Evolutionary conservation across 2,888 invertebrate genomes (phyloP).

Genomic region (Oligia fasciuncula): DNA sequence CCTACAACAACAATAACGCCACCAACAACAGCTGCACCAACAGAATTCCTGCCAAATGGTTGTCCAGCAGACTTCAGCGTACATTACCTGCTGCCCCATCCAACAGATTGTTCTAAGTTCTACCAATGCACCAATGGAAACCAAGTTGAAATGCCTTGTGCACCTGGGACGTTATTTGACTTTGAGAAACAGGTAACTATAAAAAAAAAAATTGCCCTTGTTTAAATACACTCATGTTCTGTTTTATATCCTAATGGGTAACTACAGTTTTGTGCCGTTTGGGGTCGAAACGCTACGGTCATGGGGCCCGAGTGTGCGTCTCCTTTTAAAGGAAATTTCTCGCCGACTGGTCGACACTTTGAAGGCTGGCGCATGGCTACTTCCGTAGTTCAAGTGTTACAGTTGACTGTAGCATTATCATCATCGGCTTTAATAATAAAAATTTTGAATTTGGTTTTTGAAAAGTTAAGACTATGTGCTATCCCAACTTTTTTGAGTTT

Average conservation of each 20-base stretch:
- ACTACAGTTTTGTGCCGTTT: too few species aligned
- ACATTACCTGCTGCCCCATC: slow-evolving; percentile 74
- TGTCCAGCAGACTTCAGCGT: slow-evolving; percentile 75
- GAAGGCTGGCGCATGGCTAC: too few species aligned
- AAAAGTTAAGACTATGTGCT: neutral
- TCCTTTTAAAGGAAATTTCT: too few species aligned
- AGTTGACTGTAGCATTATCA: neutral
- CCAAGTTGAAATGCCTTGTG: slow-evolving; percentile 69
- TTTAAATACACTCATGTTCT: too few species aligned
- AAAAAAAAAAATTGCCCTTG: too few species aligned
- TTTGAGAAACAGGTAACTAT: slow-evolving; percentile 69
- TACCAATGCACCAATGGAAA: slow-evolving; percentile 75
- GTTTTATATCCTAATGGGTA: too few species aligned
- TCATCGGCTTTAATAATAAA: neutral
- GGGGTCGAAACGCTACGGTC: too few species aligned
- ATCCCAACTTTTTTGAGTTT: neutral
- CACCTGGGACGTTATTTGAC: slow-evolving; percentile 72
- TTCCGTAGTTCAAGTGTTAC: neutral
- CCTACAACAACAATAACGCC: slow-evolving; percentile 8
- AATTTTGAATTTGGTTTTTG: neutral
- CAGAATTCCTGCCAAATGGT: slow-evolving; percentile 69
- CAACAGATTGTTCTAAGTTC: slow-evolving; percentile 73
- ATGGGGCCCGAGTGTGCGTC: too few species aligned
- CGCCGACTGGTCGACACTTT: too few species aligned
- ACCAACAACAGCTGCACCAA: slow-evolving; percentile 6